phyloP scores from a whole-genome alignment of 2,888 invertebrate genomes.

The Mythimna albipuncta region DNA sequence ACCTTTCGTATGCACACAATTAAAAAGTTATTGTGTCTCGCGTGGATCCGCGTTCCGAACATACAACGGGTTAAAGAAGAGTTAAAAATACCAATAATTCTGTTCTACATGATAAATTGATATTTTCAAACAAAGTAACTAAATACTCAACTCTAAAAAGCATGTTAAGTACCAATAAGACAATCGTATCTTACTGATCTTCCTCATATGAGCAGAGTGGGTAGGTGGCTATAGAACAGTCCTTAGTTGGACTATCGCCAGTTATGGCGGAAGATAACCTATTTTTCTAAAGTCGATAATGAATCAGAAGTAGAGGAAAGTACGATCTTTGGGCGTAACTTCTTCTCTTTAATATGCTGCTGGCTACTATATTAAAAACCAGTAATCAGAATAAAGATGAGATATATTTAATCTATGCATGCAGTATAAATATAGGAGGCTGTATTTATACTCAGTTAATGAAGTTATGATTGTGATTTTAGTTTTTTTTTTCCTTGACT shows the following conservation, averaged over 20 bases:
- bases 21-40: too few species aligned
- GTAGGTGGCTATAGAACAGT: background rate
- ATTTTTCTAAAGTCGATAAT: constrained; percentile 16
- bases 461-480: background rate
- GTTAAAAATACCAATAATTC: too few species aligned
- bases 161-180: background rate
- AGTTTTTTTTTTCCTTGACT: background rate
- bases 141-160: background rate
- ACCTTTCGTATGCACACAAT: too few species aligned
- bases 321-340: background rate
- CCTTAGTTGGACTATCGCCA: constrained; percentile 28
- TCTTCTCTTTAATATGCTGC: too few species aligned
- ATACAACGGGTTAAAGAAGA: too few species aligned
- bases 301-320: background rate
- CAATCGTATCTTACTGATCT: background rate
- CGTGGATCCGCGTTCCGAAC: too few species aligned
- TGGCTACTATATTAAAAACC: too few species aligned
- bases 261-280: constrained; percentile 16
- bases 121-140: background rate
- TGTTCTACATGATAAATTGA: too few species aligned
- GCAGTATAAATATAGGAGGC: too few species aligned
- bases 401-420: too few species aligned
- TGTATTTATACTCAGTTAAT: too few species aligned
- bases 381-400: background rate
- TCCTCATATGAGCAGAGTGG: background rate